Evolutionary conservation across 2,797 vertebrate species (phyloP), one percentile per base, ranked within the genome.

Genomic region (Tolypeutes matacus): DNA sequence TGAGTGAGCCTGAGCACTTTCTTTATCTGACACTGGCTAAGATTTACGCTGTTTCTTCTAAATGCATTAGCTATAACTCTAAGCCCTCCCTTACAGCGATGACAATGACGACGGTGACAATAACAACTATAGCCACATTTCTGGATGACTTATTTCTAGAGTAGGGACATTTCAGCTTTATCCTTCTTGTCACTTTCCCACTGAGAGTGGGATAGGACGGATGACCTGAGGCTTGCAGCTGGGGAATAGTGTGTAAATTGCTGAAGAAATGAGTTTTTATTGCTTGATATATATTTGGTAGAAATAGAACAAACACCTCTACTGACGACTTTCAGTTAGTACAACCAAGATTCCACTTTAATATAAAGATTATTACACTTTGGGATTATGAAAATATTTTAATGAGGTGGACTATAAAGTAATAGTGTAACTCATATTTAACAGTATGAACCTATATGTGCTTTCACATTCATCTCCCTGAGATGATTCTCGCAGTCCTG

Each of bases 231-330:
- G n/a, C 2, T 18, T 82, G 84, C 20, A 27, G 4, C 17, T 95
- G 87, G 42, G 53, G 13, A 83, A 91, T 58, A 62, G 36, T 77
- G 64, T 97, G 62, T 96, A 97, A 89, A 70, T 76, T 95, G 5
- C 3, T 4, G 72, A 81, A n/a, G 56, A 97, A 97, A 96, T 27
- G 1, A 91, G 7, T 91, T 97, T 96, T 94, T 95, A 76, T 76
- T 91, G 65, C 39, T 95, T 70, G 60, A 65, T 86, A 39, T 60
- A 18, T 81, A 64, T 75, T 89, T 85, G 62, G 51, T 72, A 94
- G 88, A 80, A 90, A 65, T 36, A 42, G 53, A 67, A 27, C 14
- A 86, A 67, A 27, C 17, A 89, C 53, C 29, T 70, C 11, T 65
- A 18, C 46, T 2, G 18, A 4, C 84, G 69, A 65, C 21, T 93